Base-by-base conservation (phyloP, 2,797 vertebrate genomes). In the Leptodactylus fallax region DNA sequence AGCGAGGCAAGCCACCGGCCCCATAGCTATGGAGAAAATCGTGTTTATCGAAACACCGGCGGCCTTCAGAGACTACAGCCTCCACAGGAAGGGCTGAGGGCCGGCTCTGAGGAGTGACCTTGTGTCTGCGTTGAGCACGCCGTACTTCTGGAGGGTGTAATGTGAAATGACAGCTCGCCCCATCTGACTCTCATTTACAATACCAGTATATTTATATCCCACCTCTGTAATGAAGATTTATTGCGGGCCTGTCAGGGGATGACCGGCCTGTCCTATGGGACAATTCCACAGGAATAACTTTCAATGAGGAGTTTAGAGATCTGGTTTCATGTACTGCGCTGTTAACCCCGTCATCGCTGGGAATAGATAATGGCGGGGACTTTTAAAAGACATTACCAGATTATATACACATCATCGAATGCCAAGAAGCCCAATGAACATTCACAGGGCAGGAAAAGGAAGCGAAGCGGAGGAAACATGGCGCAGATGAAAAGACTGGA, bases 181-280 rank as follows among this genome's bases (percentile, higher is more conserved):
- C 87, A 88, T 88, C 87, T 88, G 87, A 85, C 83, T 85, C 21
- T 77, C 83, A 85, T 88, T 83, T 88, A 81, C 58, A 74, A 81
- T 85, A 51, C 53, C 17, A 53, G 56, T 85, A 23, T 81, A 85
- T 88, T 81, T 85, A 53, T 80, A 81, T 81, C 69, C 67, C 83
- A 67, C 65, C 77, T 58, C 63, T 0, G n/a, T 76, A 88, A 88
- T 85, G 83, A 88, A 85, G 87, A 88, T 88, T 88, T 85, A 88
- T 88, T 10, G 65, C 55, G 8, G 55, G 27, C 27, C n/a, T 55
- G 87, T 81, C 82, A 14, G 63, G 16, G 81, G 78, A 79, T 25
- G 63, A 14, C 63, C 7, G 21, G 81, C 36, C 81, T 88, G 77
- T 81, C 78, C 87, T 63, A 56, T 14, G 87, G 79, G 87, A 88